Percentiles rank a stretch among this genome's conserved stretches.
phyloP scores from a whole-genome alignment of 2,113 vertebrate genomes.

The Miniopterus natalensis region DNA sequence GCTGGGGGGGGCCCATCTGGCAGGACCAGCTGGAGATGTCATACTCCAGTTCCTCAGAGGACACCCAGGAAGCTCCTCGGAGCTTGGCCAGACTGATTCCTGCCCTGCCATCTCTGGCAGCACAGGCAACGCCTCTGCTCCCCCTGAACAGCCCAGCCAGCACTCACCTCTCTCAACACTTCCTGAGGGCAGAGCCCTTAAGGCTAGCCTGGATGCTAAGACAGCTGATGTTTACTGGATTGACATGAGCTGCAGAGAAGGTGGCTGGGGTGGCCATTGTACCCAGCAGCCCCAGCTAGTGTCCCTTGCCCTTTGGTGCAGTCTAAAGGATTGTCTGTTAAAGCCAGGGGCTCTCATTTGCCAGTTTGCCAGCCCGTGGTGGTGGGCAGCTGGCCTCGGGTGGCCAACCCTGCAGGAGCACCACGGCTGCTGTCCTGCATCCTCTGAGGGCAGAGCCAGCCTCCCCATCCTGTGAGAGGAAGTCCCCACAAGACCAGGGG shows the following conservation, averaged over 20 bases:
- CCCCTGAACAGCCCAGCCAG: background rate
- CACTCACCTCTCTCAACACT: background rate
- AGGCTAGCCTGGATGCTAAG: background rate
- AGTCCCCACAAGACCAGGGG: background rate
- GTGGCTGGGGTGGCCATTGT: background rate
- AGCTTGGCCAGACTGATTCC: background rate
- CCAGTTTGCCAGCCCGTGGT: background rate
- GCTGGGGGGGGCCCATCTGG: background rate
- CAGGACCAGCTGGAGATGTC: background rate
- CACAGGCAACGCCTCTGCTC: background rate
- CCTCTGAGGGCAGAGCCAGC: background rate
- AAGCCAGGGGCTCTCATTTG: background rate
- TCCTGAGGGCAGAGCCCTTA: background rate
- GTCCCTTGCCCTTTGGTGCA: too few relatives aligned
- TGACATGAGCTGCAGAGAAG: background rate
- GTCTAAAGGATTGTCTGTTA: background rate
- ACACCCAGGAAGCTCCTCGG: background rate
- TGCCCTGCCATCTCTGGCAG: background rate
- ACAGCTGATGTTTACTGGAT: background rate
- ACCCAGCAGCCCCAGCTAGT: background rate
- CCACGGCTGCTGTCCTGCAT: background rate
- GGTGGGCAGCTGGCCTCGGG: background rate
- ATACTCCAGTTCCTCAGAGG: background rate
- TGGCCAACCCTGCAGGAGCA: accelerated
- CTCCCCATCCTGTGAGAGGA: background rate